Evolutionary conservation across 2,113 vertebrate genomes (phyloP).

Genomic region (Campylomormyrus numenius): DNA sequence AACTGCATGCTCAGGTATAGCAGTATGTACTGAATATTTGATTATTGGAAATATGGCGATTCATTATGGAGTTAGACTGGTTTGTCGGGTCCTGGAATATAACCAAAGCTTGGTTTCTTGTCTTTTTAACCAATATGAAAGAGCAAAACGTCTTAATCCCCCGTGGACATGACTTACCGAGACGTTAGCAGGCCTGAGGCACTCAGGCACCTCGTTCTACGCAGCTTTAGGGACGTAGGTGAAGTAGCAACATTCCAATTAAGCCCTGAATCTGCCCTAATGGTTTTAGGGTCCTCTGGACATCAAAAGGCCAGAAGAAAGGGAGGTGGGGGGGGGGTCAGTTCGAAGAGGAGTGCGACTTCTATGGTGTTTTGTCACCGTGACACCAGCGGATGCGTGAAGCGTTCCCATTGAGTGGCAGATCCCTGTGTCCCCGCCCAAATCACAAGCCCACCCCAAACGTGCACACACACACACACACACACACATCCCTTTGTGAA

Average conservation of each 20-base stretch:
- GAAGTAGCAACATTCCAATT: slow-evolving; percentile 18
- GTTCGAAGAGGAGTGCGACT: slow-evolving; percentile 47
- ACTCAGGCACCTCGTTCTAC: background rate
- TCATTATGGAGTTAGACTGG: background rate
- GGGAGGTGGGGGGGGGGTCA: slow-evolving; percentile 26
- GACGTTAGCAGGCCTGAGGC: background rate
- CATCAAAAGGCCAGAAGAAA: slow-evolving; percentile 40
- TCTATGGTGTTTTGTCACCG: slow-evolving; percentile 11
- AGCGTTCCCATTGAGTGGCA: slow-evolving; percentile 32
- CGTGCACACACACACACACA: background rate
- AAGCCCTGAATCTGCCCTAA: slow-evolving; percentile 25
- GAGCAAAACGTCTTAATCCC: background rate
- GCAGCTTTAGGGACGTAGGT: slow-evolving; percentile 8
- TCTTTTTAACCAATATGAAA: background rate
- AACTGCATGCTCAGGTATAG: background rate
- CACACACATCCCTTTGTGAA: slow-evolving; percentile 33
- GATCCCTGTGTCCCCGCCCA: slow-evolving; percentile 31
- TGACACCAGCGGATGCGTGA: slow-evolving; percentile 30
- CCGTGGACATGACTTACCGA: background rate
- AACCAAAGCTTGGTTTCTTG: background rate
- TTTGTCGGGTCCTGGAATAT: background rate
- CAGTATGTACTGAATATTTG: background rate
- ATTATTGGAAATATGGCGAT: background rate
- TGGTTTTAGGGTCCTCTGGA: slow-evolving; percentile 22
- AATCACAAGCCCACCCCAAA: slow-evolving; percentile 24